phyloP scores from a whole-genome alignment of 1,140 invertebrate genomes.

The Drosophila kohkoa region DNA sequence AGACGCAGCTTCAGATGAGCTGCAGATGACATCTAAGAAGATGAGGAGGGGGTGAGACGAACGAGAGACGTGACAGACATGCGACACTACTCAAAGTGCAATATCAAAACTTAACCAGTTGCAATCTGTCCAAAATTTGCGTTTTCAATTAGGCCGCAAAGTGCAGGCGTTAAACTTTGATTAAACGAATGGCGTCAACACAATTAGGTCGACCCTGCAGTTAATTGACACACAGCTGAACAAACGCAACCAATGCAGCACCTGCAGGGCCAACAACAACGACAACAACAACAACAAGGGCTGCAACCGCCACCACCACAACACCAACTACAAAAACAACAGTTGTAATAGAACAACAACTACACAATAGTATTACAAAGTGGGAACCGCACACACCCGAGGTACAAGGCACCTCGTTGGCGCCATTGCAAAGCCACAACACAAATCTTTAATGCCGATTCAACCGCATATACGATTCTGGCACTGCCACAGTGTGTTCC shows the following conservation, averaged over 20 bases:
- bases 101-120: slow-evolving; percentile 65
- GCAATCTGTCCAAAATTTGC: slow-evolving; percentile 60
- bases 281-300: neutral
- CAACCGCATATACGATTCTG: slow-evolving; percentile 60
- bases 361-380: slow-evolving; percentile 26
- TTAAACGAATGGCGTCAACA: slow-evolving; percentile 75
- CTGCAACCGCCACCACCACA: neutral
- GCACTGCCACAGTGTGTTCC: slow-evolving; percentile 40
- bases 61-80: neutral
- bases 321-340: neutral
- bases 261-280: slow-evolving; percentile 5
- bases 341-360: slow-evolving; percentile 21
- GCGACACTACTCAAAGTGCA: neutral
- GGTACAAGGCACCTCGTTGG: slow-evolving; percentile 18
- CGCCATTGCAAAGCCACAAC: slow-evolving; percentile 65
- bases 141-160: slow-evolving; percentile 70
- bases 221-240: slow-evolving; percentile 72
- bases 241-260: slow-evolving; percentile 55
- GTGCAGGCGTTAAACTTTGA: slow-evolving; percentile 67
- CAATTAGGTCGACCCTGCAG: slow-evolving; percentile 71
- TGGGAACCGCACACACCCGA: slow-evolving; percentile 6
- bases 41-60: neutral
- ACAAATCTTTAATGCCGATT: slow-evolving; percentile 79
- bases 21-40: slow-evolving; percentile 29
- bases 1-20: neutral